Evolutionary conservation across 2,113 vertebrate genomes (phyloP).

Genomic region (Proteles cristata): DNA sequence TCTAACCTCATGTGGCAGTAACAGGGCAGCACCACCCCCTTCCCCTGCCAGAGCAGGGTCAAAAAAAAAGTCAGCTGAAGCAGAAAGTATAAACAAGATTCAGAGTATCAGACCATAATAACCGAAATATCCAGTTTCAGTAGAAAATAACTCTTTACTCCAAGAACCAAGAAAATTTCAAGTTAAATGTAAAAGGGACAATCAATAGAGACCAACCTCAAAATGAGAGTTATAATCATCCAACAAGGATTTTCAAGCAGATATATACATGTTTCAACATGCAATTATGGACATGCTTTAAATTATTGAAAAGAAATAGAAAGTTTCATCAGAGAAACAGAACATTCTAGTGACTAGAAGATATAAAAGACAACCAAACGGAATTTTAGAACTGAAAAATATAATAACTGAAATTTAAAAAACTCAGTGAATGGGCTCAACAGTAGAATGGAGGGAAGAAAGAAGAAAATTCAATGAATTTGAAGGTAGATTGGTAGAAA

Average conservation of each 20-base stretch:
- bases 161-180: slow-evolving; percentile 16
- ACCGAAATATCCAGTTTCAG: background rate
- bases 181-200: background rate
- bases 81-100: background rate
- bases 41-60: background rate
- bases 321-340: background rate
- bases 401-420: background rate
- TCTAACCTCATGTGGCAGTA: background rate
- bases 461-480: background rate
- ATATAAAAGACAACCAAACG: background rate
- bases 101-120: background rate
- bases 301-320: background rate
- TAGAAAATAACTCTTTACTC: background rate
- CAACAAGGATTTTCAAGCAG: background rate
- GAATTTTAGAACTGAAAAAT: slow-evolving; percentile 49
- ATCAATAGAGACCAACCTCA: background rate
- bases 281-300: background rate
- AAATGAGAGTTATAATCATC: background rate
- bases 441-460: background rate
- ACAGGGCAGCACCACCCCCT: background rate
- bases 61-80: background rate
- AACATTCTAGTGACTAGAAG: background rate
- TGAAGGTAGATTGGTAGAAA: background rate
- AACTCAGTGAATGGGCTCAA: background rate
- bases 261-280: background rate